phyloP scores from a whole-genome alignment of 1,140 invertebrate genomes.

The Coptotermes formosanus region DNA sequence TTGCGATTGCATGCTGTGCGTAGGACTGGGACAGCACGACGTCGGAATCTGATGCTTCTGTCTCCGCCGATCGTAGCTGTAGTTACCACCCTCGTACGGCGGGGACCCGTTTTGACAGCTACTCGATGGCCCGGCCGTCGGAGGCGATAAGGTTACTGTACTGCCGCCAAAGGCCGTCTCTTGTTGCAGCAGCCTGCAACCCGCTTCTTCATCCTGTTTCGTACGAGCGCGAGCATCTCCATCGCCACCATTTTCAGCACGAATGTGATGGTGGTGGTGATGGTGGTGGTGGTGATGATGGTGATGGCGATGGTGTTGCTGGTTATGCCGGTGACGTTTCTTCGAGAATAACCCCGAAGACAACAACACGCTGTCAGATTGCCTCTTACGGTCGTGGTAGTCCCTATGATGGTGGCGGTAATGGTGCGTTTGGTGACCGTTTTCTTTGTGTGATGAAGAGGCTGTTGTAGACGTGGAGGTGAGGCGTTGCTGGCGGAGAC shows the following conservation, averaged over 20 bases:
- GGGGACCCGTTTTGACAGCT: not conserved
- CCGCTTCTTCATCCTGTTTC: slow-evolving; percentile 21
- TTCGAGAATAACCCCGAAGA: slow-evolving; percentile 30
- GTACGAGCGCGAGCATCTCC: not conserved
- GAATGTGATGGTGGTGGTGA: not conserved
- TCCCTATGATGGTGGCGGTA: slow-evolving; percentile 17
- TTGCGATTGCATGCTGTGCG: slow-evolving; percentile 29
- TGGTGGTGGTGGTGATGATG: slow-evolving; percentile 23
- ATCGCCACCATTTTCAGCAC: not conserved
- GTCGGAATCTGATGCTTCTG: slow-evolving; percentile 16
- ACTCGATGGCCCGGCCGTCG: slow-evolving; percentile 22
- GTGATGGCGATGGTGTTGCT: slow-evolving; percentile 16
- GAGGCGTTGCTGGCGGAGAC: slow-evolving; percentile 29
- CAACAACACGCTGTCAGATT: slow-evolving; percentile 24
- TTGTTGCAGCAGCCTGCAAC: slow-evolving; percentile 13
- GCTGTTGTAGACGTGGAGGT: slow-evolving; percentile 29
- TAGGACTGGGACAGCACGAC: slow-evolving; percentile 32
- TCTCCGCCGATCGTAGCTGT: slow-evolving; percentile 20
- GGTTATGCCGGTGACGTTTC: slow-evolving; percentile 17
- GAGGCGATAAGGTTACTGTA: not conserved
- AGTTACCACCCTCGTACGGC: not conserved
- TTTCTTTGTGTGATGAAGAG: slow-evolving; percentile 32
- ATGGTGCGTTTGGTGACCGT: slow-evolving; percentile 31
- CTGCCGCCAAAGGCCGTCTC: slow-evolving; percentile 26
- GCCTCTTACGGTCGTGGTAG: slow-evolving; percentile 18